A percentile compares a stretch with the other conserved stretches of the same genome.
Conservation (phyloP, 2,888 invertebrate genomes). For the Morpho achilles region DNA sequence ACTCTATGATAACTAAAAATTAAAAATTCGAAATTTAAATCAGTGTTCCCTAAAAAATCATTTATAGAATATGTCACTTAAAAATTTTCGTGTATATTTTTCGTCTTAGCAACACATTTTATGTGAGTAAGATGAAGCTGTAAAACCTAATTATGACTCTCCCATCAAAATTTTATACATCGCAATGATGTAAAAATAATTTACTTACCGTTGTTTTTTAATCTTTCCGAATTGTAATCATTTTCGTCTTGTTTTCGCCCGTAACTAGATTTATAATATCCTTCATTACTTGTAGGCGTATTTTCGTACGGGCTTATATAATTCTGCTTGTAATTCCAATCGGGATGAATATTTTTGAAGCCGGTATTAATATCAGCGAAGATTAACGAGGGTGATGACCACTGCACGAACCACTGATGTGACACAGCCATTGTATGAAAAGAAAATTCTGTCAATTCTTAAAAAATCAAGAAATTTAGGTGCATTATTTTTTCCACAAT, state of each 20-base stretch:
- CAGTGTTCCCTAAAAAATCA: too few species aligned
- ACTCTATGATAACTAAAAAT: too few species aligned
- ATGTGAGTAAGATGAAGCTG: too few species aligned
- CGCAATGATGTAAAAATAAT: too few species aligned
- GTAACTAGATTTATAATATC: conserved; percentile 6
- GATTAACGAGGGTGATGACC: conserved; percentile 59
- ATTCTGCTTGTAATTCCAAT: conserved; percentile 34
- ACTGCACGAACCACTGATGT: conserved; percentile 74
- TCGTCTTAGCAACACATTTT: too few species aligned
- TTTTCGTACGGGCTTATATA: conserved; percentile 14
- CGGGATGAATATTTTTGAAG: conserved; percentile 49
- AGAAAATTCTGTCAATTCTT: neutral
- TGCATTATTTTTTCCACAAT: conserved; percentile 2
- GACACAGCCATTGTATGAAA: conserved; percentile 57
- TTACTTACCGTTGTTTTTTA: conserved; percentile 15
- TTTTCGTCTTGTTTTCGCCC: neutral
- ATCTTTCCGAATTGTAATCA: conserved; percentile 11
- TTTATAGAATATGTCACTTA: too few species aligned
- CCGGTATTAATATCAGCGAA: conserved; percentile 56
- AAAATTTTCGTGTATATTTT: too few species aligned
- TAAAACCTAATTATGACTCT: too few species aligned
- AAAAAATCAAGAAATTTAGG: neutral
- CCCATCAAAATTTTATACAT: too few species aligned
- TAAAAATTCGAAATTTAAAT: too few species aligned
- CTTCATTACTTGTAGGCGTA: neutral